These are phyloP conservation scores for Dicerorhinus sumatrensis DNA, from an alignment of 2,113 vertebrate species.

Conservation along the genomic window DNA sequence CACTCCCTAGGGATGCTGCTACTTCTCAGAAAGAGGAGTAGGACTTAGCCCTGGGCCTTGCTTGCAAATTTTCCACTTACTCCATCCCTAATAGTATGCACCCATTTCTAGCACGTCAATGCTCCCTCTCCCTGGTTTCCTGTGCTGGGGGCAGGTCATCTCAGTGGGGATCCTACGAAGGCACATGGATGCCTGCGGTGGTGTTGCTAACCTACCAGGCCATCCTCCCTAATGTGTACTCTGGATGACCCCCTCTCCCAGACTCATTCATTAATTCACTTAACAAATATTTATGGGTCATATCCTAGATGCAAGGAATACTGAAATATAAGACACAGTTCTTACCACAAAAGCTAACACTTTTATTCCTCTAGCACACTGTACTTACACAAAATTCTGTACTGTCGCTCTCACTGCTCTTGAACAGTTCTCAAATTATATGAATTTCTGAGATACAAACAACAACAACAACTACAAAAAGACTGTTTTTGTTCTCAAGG, in stretches of 20 bases:
- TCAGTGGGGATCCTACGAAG: background rate
- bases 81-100: background rate
- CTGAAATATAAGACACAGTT: slow-evolving; percentile 26
- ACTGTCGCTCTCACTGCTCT: slow-evolving; percentile 32
- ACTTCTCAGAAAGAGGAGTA: background rate
- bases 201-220: background rate
- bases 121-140: background rate
- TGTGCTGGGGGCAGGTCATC: background rate
- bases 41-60: background rate
- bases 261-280: slow-evolving; percentile 36
- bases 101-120: background rate
- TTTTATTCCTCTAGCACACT: slow-evolving; percentile 22
- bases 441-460: slow-evolving; percentile 11
- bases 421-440: slow-evolving; percentile 30
- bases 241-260: background rate
- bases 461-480: background rate
- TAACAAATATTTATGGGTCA: slow-evolving; percentile 43
- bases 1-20: background rate
- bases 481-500: background rate
- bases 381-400: slow-evolving; percentile 15
- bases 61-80: slow-evolving; percentile 7
- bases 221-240: background rate
- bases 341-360: background rate
- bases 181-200: background rate
- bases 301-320: slow-evolving; percentile 15